Conservation (phyloP, 2,113 vertebrate species). For the Octodon degus region DNA sequence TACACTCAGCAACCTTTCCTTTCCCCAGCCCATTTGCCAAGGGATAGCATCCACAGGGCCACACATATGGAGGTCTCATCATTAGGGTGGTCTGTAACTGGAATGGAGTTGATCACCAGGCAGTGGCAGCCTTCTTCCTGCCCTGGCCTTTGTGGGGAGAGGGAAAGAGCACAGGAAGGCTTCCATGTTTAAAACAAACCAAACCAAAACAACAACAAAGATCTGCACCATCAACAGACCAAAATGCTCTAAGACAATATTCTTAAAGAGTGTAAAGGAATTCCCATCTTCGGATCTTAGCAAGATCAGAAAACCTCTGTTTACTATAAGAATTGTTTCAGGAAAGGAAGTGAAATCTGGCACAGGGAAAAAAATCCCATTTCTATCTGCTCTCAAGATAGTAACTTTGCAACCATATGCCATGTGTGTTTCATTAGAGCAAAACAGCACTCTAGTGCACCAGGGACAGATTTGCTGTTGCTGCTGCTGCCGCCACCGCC, state of each 20-base stretch:
- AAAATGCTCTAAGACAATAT: slow-evolving; percentile 54
- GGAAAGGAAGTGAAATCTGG: slow-evolving; percentile 75
- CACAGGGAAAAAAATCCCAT: slow-evolving; percentile 67
- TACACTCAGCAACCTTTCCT: slow-evolving; percentile 16
- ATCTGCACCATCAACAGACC: background rate
- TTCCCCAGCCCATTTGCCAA: background rate
- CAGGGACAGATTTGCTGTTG: slow-evolving; percentile 66
- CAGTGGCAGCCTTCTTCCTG: background rate
- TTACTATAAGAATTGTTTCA: slow-evolving; percentile 79
- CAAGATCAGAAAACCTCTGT: slow-evolving; percentile 79
- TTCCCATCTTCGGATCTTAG: slow-evolving; percentile 58
- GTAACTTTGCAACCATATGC: slow-evolving; percentile 76
- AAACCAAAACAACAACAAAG: background rate
- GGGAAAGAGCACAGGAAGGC: background rate
- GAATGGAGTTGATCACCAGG: background rate
- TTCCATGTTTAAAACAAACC: background rate
- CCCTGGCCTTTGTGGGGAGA: slow-evolving; percentile 17
- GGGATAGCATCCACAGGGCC: background rate
- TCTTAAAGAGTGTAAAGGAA: slow-evolving; percentile 56
- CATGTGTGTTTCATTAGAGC: slow-evolving; percentile 65
- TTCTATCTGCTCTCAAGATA: slow-evolving; percentile 75
- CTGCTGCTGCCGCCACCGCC: background rate
- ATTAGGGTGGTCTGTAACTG: background rate
- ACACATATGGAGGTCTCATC: background rate
- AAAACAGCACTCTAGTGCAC: slow-evolving; percentile 52